Evolutionary conservation across 2,113 vertebrate genomes (phyloP), one percentile per base, ranked within the genome.

Genomic region (Phyllostomus hastatus): DNA sequence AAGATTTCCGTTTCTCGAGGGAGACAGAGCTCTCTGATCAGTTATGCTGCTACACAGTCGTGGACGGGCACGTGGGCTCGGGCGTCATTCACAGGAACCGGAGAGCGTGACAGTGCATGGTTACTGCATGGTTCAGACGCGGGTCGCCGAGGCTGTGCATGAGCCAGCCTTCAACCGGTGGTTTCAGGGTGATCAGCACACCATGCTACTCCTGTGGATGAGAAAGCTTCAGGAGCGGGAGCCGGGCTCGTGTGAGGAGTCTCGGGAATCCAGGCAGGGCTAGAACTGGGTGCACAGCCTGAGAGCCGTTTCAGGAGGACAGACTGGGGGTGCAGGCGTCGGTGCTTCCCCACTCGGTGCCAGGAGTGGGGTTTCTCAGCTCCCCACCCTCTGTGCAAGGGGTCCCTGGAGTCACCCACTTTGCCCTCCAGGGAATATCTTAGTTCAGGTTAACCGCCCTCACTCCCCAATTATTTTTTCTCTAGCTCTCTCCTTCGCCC

Each of bases 21-120:
- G 22, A 84, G 54, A 67, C 14, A 41, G 85, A 80, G 19, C 35
- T 52, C 35, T 52, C 41, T 72, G 70, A 9, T 9, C 20, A 0
- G 16, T 46, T 15, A 3, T 35, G 7, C 2, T 50, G 84, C 70
- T 46, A 6, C 20, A 24, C 33, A 43, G 26, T 16, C 59, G 4
- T 38, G 11, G 46, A 28, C 16, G 7, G 76, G 22, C 14, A 14
- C 1, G 19, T 66, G 43, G 26, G 5, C 15, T 38, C 10, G 1
- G 16, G 7, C 1, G 11, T 12, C 12, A 12, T 26, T 57, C 61
- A 24, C 16, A 7, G 59, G 5, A 12, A 38, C 67, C 57, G 5
- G 20, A 41, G 24, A 6, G 6, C 35, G 0, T 22, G 66, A 10
- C 11, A 4, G 24, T 17, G 43, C 11, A 12, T 7, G 1, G 28